phyloP scores from a whole-genome alignment of 2,888 invertebrate species.

The Hedya salicella region DNA sequence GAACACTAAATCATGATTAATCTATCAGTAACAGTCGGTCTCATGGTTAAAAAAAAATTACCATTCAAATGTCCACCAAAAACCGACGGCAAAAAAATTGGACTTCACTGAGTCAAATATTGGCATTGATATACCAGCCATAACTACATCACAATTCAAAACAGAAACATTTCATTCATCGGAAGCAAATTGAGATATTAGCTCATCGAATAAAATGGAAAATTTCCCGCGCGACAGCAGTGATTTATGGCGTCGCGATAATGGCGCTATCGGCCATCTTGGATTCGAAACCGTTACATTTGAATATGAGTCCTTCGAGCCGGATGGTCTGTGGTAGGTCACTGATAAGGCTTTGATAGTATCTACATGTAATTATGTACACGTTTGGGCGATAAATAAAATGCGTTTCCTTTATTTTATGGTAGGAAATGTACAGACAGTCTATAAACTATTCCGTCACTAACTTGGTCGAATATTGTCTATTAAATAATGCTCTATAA shows the following conservation, averaged over 20 bases:
- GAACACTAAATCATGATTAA: no score
- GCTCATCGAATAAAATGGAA: slow-evolving; percentile 46
- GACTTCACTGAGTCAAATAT: neutral
- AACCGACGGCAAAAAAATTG: no score
- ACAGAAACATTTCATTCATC: slow-evolving; percentile 35
- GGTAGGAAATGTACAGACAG: no score
- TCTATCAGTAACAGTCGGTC: no score
- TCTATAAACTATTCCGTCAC: no score
- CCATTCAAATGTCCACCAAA: neutral
- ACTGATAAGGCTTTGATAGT: slow-evolving; percentile 1
- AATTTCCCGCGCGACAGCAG: slow-evolving; percentile 55
- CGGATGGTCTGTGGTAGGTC: slow-evolving; percentile 43
- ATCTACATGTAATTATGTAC: neutral
- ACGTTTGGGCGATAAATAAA: neutral
- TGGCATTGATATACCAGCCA: neutral
- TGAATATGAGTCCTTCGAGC: slow-evolving; percentile 50
- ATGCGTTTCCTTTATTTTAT: slow-evolving; percentile 28
- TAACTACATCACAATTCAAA: neutral
- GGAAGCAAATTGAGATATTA: slow-evolving; percentile 53
- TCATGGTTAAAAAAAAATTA: no score
- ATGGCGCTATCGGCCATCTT: slow-evolving; percentile 63
- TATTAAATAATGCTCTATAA: no score
- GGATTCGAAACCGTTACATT: slow-evolving; percentile 51
- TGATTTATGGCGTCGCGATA: slow-evolving; percentile 66
- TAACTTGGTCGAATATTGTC: no score